These are phyloP conservation scores for Slavum lentiscoides DNA, from an alignment of 2,888 invertebrate genomes.

Conservation along the genomic window DNA sequence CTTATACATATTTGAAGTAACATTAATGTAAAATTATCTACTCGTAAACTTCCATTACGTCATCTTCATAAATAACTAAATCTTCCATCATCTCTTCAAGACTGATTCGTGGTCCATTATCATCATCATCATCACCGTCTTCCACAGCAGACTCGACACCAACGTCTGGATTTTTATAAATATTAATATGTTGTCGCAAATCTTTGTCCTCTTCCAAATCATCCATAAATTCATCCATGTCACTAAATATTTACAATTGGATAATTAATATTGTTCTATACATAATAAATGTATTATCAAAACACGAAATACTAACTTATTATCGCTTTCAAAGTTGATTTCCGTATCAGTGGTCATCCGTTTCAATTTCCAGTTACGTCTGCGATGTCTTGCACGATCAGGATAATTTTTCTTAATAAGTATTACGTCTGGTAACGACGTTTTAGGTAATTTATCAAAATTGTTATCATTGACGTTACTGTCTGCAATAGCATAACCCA, in stretches of 20 bases:
- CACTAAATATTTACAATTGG: conserved; percentile 64
- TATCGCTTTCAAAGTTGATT: conserved; percentile 45
- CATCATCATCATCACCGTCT: conserved; percentile 68
- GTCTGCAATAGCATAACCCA: conserved; percentile 90
- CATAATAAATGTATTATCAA: conserved; percentile 12
- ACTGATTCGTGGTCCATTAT: conserved; percentile 76
- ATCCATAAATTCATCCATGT: conserved; percentile 93
- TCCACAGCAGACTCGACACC: conserved; percentile 65
- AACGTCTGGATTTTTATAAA: conserved; percentile 72
- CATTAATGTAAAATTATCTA: background rate
- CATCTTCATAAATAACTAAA: conserved; percentile 72
- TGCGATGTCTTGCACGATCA: conserved; percentile 68
- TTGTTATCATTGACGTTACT: conserved; percentile 88
- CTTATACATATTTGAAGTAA: too few relatives aligned
- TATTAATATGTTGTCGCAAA: conserved; percentile 88
- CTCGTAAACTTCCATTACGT: conserved; percentile 51
- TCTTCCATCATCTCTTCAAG: conserved; percentile 94
- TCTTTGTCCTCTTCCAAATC: conserved; percentile 94
- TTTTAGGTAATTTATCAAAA: conserved; percentile 78
- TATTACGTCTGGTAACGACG: conserved; percentile 82
- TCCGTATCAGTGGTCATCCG: conserved; percentile 74
- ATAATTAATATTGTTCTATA: background rate
- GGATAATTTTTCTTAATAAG: conserved; percentile 91
- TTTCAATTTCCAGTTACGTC: conserved; percentile 87
- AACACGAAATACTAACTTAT: conserved; percentile 39